Percentiles rank a stretch among this genome's conserved stretches.
phyloP scores from a whole-genome alignment of 1,140 invertebrate species.

The Idris sp. region DNA sequence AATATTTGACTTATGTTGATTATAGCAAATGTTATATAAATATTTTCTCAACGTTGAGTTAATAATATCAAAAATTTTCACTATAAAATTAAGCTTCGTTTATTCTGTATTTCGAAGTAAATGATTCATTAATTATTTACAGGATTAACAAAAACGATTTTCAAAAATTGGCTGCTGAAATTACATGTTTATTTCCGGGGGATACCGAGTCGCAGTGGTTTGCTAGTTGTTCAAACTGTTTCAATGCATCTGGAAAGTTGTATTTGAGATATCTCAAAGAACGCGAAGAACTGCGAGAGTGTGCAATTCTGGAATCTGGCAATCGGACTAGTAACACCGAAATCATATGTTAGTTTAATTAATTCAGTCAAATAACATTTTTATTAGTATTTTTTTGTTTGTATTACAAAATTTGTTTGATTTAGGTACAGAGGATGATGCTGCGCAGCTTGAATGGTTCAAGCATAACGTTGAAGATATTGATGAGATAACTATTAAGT shows the following conservation, averaged over 20 bases:
- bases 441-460: conserved; percentile 9
- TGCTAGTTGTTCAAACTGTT: conserved; percentile 1
- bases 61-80: no score
- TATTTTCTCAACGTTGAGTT: no score
- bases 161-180: conserved; percentile 11
- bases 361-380: no score
- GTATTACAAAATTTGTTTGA: no score
- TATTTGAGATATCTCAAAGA: conserved; percentile 5
- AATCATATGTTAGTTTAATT: conserved; percentile 6
- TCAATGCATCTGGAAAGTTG: conserved; percentile 21
- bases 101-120: not conserved
- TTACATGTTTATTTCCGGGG: conserved; percentile 3
- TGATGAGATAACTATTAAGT: not conserved
- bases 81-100: no score
- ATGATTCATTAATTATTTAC: conserved; percentile 17
- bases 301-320: not conserved
- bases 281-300: conserved; percentile 17
- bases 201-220: conserved; percentile 9
- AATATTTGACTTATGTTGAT: no score
- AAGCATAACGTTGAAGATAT: conserved; percentile 6
- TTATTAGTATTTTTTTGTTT: no score
- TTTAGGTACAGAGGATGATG: conserved; percentile 22
- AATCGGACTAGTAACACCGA: not conserved
- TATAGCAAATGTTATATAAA: no score
- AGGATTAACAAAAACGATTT: conserved; percentile 18